Evolutionary conservation across 2,113 vertebrate genomes (phyloP).

Genomic region (Rhinolophus sinicus): DNA sequence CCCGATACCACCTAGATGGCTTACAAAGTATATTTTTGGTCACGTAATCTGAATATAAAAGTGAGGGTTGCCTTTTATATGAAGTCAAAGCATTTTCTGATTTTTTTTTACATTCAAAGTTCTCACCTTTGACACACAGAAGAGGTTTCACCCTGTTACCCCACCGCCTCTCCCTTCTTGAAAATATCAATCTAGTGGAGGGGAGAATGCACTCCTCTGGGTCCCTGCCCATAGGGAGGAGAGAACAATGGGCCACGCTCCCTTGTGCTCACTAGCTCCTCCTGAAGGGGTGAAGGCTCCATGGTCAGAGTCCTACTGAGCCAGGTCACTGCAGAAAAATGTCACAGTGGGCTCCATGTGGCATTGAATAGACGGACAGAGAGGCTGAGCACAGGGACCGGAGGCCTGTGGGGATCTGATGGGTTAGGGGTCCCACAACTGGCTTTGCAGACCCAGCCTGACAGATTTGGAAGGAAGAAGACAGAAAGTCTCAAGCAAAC

Average conservation of each 20-base stretch:
- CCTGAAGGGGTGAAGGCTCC: not conserved
- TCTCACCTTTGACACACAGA: not conserved
- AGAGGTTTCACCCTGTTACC: not conserved
- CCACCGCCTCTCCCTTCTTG: not conserved
- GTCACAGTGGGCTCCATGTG: not conserved
- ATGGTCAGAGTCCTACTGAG: not conserved
- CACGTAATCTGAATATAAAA: not conserved
- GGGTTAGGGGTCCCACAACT: not conserved
- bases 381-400: not conserved
- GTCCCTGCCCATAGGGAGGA: not conserved
- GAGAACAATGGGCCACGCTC: not conserved
- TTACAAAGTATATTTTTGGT: not conserved
- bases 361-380: not conserved
- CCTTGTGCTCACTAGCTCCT: not conserved
- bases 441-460: not conserved
- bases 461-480: not conserved
- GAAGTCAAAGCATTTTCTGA: not conserved
- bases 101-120: not conserved
- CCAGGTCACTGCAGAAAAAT: not conserved
- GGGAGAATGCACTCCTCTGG: too few relatives aligned
- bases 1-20: not conserved
- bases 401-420: not conserved
- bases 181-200: not conserved
- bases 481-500: not conserved
- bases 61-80: not conserved